phyloP scores from a whole-genome alignment of 2,113 vertebrate species.

The Mugil cephalus region DNA sequence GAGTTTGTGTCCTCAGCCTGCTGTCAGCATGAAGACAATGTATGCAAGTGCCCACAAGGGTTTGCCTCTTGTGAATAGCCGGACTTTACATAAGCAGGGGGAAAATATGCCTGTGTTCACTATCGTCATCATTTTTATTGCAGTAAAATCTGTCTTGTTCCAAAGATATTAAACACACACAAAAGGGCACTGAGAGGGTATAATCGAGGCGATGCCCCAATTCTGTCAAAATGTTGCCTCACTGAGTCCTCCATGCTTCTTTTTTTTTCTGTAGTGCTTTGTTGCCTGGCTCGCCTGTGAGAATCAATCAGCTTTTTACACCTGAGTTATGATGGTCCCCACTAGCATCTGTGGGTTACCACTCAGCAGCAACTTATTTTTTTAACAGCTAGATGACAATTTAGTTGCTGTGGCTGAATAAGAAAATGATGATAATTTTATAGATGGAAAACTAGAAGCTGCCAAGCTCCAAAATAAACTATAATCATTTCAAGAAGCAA shows the following conservation, averaged over 20 bases:
- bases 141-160: constrained; percentile 49
- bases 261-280: constrained; percentile 65
- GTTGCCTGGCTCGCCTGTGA: constrained; percentile 59
- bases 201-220: constrained; percentile 74
- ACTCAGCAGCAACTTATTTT: not conserved
- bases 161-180: constrained; percentile 68
- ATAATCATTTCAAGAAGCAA: not conserved
- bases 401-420: not conserved
- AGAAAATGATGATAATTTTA: not conserved
- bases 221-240: constrained; percentile 78
- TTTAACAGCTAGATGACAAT: not conserved
- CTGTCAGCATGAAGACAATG: constrained; percentile 49
- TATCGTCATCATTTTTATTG: constrained; percentile 53
- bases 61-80: constrained; percentile 27
- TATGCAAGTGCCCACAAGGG: constrained; percentile 31
- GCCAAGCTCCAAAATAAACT: no score
- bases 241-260: constrained; percentile 55
- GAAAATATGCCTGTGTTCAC: constrained; percentile 31
- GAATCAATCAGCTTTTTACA: constrained; percentile 74
- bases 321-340: constrained; percentile 61
- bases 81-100: constrained; percentile 15
- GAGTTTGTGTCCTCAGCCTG: constrained; percentile 41
- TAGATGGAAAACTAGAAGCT: not conserved
- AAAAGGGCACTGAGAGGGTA: constrained; percentile 72
- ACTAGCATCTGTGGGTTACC: constrained; percentile 33